Percentiles rank a stretch among this genome's conserved stretches.
Conservation (phyloP, 35 echinoderm and acorn worm species). For the Holothuria glaberrima region DNA sequence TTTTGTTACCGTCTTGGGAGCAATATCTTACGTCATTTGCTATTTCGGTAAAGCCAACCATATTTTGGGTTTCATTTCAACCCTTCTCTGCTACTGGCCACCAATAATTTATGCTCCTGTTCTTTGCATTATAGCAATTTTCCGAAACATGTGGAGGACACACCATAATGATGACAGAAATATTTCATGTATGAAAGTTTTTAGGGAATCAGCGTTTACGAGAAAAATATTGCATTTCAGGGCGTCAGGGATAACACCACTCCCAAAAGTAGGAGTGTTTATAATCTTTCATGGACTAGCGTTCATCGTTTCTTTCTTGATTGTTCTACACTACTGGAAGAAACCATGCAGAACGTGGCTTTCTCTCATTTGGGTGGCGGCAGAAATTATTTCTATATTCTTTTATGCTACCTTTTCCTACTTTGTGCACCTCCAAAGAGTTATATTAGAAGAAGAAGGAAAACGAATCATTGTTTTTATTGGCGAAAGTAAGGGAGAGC, state of each 20-base stretch:
- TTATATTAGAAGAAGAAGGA: background rate
- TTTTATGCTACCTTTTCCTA: constrained; percentile 30
- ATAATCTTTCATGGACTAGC: no score
- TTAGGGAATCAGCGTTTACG: no score
- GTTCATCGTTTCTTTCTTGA: no score
- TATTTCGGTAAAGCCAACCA: constrained; percentile 13
- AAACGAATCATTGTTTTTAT: background rate
- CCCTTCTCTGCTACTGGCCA: constrained; percentile 20
- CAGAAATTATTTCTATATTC: background rate
- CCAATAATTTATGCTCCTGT: background rate
- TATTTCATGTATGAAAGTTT: no score
- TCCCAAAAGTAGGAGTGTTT: no score
- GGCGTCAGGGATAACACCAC: no score
- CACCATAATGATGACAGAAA: no score
- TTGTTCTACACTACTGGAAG: no score
- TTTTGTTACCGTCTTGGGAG: background rate
- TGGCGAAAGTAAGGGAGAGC: background rate
- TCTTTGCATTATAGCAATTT: no score
- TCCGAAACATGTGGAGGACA: no score
- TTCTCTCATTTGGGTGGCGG: background rate
- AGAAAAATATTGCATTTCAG: no score
- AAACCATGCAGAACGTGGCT: no score
- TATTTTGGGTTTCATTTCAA: background rate
- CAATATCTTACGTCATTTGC: background rate
- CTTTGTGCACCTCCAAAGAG: background rate